These are phyloP conservation scores for Lasioglossum figueresi DNA, from an alignment of 2,888 invertebrate genomes.

Conservation along the genomic window DNA sequence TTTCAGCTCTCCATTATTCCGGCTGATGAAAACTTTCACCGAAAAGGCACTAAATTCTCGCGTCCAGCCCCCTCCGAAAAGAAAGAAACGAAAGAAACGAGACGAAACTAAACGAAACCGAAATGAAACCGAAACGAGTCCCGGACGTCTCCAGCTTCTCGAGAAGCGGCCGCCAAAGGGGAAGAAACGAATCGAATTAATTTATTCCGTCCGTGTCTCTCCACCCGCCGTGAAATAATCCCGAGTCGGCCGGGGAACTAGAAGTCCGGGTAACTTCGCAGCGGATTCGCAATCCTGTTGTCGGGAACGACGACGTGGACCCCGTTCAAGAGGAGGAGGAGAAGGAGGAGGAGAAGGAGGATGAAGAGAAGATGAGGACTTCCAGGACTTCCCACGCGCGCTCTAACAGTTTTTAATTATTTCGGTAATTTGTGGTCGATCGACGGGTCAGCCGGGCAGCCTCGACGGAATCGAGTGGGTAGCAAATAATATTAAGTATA, in stretches of 20 bases:
- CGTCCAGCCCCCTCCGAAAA: background rate
- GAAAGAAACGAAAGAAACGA: background rate
- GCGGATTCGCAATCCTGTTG: slow-evolving; percentile 20
- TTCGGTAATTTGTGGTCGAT: slow-evolving; percentile 81
- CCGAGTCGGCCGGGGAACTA: background rate
- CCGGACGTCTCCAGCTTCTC: slow-evolving; percentile 13
- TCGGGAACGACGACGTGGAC: slow-evolving; percentile 19
- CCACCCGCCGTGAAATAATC: slow-evolving; percentile 12
- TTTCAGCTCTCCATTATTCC: slow-evolving; percentile 4
- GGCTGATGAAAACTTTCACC: slow-evolving; percentile 10
- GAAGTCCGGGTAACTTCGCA: background rate
- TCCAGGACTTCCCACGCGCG: slow-evolving; percentile 67
- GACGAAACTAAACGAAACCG: background rate
- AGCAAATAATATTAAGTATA: slow-evolving; percentile 84
- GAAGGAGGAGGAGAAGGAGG: slow-evolving; percentile 14
- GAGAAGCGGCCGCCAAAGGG: background rate
- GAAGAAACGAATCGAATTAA: slow-evolving; percentile 40
- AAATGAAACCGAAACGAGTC: background rate
- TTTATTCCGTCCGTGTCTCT: slow-evolving; percentile 34
- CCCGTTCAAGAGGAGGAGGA: background rate
- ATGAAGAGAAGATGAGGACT: background rate
- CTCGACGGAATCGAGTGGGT: slow-evolving; percentile 75
- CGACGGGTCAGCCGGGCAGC: slow-evolving; percentile 61
- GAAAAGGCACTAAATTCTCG: slow-evolving; percentile 17
- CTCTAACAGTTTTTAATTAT: slow-evolving; percentile 80